Conservation (phyloP, 53 echinoderm and acorn worm genomes). For the Paelopatides confundens region DNA sequence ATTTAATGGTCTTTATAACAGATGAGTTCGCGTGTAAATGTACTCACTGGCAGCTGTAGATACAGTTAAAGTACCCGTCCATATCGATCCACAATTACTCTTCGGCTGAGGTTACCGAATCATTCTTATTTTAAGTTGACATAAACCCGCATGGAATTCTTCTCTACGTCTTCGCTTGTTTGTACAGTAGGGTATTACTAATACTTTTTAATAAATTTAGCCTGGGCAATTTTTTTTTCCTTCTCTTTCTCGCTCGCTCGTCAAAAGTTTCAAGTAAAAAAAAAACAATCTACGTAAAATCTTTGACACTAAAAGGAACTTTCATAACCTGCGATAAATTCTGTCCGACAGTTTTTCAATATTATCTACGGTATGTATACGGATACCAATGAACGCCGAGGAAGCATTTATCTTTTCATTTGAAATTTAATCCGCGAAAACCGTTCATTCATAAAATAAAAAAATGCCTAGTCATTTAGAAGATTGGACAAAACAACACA, state of each 20-base stretch:
- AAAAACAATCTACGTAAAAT: neutral
- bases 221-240: neutral
- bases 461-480: neutral
- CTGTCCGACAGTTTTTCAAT: neutral
- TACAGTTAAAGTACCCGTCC: neutral
- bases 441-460: neutral
- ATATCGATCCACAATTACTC: slow-evolving; percentile 30
- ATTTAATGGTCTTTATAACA: slow-evolving; percentile 32
- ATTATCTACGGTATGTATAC: neutral
- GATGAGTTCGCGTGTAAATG: slow-evolving; percentile 4
- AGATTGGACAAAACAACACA: neutral
- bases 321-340: neutral
- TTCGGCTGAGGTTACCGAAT: slow-evolving; percentile 1
- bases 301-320: neutral
- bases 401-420: neutral
- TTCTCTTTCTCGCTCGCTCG: slow-evolving; percentile 17
- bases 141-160: slow-evolving; percentile 38
- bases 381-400: neutral
- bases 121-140: neutral
- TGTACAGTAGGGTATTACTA: slow-evolving; percentile 1
- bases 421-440: neutral
- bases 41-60: slow-evolving; percentile 32
- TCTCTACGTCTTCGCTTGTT: neutral
- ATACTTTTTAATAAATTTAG: neutral
- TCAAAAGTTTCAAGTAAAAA: slow-evolving; percentile 12